These are phyloP conservation scores for Gasterosteus aculeatus DNA, from an alignment of 2,113 vertebrate species.

Conservation along the genomic window DNA sequence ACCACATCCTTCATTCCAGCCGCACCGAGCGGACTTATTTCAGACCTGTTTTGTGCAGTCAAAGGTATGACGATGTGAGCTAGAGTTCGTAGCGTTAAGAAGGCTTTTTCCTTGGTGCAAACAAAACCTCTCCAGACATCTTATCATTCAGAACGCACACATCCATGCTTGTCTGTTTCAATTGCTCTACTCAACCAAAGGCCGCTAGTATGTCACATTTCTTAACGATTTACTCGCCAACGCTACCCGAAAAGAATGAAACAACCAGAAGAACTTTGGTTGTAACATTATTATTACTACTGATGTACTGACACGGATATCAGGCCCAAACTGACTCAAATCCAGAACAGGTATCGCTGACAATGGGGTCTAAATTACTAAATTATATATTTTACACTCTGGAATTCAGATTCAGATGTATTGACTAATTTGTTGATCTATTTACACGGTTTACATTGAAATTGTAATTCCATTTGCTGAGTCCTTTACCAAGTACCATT, in stretches of 20 bases:
- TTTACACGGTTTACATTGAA: not conserved
- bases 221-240: not conserved
- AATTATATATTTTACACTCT: not conserved
- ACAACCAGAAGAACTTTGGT: not conserved
- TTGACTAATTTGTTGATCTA: not conserved
- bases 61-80: not conserved
- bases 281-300: not conserved
- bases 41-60: slow-evolving; percentile 18
- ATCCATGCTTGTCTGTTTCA: slow-evolving; percentile 8
- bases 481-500: not conserved
- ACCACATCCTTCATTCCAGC: not conserved
- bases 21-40: not conserved
- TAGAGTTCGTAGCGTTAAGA: not conserved
- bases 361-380: too few relatives aligned
- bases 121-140: slow-evolving; percentile 6
- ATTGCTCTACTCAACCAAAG: slow-evolving; percentile 20
- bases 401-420: not conserved
- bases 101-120: slow-evolving; percentile 25
- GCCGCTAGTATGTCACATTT: slow-evolving; percentile 7
- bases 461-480: not conserved
- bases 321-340: too few relatives aligned
- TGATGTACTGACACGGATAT: not conserved
- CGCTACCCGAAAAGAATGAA: slow-evolving; percentile 1
- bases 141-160: slow-evolving; percentile 24
- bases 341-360: too few relatives aligned